Percentiles rank a stretch among this genome's conserved stretches.
phyloP scores from a whole-genome alignment of 1,140 invertebrate species.

The Vanessa tameamea region DNA sequence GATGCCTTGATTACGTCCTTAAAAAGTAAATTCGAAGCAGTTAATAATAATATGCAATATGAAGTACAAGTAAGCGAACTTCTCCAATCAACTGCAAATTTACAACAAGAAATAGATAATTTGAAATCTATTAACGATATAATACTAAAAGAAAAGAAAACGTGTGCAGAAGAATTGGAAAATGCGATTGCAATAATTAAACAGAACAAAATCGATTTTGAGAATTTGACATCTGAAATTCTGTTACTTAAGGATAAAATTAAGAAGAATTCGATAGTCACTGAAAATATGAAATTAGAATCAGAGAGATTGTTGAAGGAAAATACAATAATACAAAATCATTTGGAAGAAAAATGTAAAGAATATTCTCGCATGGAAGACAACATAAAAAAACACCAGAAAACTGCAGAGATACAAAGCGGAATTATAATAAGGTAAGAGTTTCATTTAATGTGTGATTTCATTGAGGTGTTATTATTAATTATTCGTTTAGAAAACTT shows the following conservation, averaged over 20 bases:
- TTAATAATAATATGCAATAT: constrained; percentile 35
- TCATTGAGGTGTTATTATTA: background rate
- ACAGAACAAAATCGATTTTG: constrained; percentile 55
- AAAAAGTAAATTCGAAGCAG: constrained; percentile 34
- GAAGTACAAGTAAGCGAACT: constrained; percentile 37
- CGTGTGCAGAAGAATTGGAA: constrained; percentile 47
- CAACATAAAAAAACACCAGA: constrained; percentile 72
- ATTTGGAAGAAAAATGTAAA: constrained; percentile 53
- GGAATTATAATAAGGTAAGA: constrained; percentile 67
- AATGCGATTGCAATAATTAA: constrained; percentile 51
- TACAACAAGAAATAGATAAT: constrained; percentile 49
- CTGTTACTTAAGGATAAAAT: constrained; percentile 53
- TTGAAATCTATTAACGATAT: constrained; percentile 57
- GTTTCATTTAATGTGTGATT: background rate
- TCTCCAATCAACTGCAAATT: constrained; percentile 25
- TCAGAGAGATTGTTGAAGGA: constrained; percentile 50
- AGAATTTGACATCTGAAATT: constrained; percentile 59
- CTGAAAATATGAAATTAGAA: constrained; percentile 58
- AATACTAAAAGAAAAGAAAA: constrained; percentile 60
- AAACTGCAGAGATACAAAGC: constrained; percentile 67
- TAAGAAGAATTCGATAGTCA: constrained; percentile 48
- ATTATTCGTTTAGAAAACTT: background rate
- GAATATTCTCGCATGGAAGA: constrained; percentile 58
- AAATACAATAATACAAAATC: constrained; percentile 51
- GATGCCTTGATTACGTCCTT: constrained; percentile 41